Evolutionary conservation across 2,797 vertebrate genomes (phyloP).

Genomic region (Myioborus melanocephalus): DNA sequence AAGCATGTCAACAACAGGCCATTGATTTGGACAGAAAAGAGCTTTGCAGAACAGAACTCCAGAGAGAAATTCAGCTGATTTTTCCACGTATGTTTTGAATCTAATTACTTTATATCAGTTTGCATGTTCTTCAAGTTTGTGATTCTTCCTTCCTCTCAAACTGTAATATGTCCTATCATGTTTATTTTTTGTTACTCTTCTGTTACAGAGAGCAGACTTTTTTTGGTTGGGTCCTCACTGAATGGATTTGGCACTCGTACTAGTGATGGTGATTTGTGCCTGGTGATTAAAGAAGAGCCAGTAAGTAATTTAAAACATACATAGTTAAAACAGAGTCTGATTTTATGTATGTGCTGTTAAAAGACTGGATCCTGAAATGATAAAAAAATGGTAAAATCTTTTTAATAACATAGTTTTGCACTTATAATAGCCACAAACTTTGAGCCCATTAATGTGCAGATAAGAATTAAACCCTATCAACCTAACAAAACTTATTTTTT

Average conservation of each 20-base stretch:
- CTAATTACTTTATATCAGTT: not conserved
- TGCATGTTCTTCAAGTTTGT: not conserved
- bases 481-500: not conserved
- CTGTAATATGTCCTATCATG: not conserved
- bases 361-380: not conserved
- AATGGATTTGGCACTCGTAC: constrained; percentile 90
- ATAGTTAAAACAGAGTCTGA: not conserved
- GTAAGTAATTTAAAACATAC: constrained; percentile 75
- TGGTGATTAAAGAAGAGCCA: constrained; percentile 82
- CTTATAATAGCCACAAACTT: not conserved
- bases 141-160: not conserved
- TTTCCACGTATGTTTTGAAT: constrained; percentile 83
- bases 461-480: not conserved
- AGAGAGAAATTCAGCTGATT: constrained; percentile 85
- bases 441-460: not conserved
- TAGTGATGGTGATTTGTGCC: constrained; percentile 94
- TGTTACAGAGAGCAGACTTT: constrained; percentile 83
- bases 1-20: constrained; percentile 84
- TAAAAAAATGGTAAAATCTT: not conserved
- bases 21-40: constrained; percentile 90
- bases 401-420: not conserved
- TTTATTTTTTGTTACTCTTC: not conserved
- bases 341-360: not conserved
- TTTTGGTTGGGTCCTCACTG: constrained; percentile 92
- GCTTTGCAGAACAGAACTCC: constrained; percentile 81